These are phyloP conservation scores for Tetraneura akinire DNA, from an alignment of 1,140 invertebrate genomes.

Conservation along the genomic window DNA sequence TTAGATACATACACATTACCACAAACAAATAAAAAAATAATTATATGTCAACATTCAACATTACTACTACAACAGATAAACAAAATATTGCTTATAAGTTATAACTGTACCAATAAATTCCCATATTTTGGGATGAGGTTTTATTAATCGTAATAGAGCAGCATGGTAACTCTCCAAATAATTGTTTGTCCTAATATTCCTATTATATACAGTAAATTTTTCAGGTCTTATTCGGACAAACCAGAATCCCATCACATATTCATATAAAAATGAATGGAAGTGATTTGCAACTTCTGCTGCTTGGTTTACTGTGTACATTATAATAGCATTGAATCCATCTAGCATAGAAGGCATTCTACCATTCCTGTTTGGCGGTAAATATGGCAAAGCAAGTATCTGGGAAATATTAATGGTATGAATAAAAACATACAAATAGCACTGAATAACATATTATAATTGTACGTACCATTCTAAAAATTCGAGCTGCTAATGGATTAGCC, in stretches of 20 bases:
- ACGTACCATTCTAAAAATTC: neutral
- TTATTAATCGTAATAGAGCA: neutral
- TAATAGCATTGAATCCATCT: neutral
- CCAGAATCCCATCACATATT: neutral
- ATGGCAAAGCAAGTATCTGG: neutral
- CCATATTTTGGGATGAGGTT: neutral
- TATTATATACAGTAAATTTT: neutral
- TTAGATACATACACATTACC: too few relatives aligned
- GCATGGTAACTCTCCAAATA: neutral
- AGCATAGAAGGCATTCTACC: neutral
- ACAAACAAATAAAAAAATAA: too few relatives aligned
- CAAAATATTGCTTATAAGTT: too few relatives aligned
- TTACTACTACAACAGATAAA: too few relatives aligned
- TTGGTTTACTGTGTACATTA: neutral
- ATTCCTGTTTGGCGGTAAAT: neutral
- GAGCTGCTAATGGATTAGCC: neutral
- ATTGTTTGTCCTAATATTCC: neutral
- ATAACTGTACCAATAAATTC: neutral
- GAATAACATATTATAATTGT: neutral
- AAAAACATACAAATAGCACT: too few relatives aligned
- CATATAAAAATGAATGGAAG: neutral
- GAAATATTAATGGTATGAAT: neutral
- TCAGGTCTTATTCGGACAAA: neutral
- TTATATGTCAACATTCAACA: too few relatives aligned
- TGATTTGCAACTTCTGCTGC: neutral